Base-by-base conservation (phyloP, 2,888 invertebrate species). In the Agrochola lychnidis region DNA sequence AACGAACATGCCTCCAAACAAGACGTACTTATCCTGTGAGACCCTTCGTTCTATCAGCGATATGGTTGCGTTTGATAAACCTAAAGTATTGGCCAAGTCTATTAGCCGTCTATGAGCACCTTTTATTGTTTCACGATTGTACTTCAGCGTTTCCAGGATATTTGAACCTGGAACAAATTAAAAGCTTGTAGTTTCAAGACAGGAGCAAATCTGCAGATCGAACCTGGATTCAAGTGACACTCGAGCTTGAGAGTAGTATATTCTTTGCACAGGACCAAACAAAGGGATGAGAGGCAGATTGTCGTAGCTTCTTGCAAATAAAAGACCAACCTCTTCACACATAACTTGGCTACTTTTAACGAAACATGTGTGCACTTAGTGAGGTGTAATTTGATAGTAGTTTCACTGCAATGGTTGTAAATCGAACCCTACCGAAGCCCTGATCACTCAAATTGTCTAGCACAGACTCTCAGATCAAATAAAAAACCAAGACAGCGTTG, bases 41-140 rank as follows among this genome's bases (percentile, higher is more conserved):
- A 98, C 98, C 87, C 99, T 96, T 73, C 98, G 97, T 91, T 99
- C 99, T 87, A 99, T 99, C 59, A 99, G 96, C 84, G 99, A 97
- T 98, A 99, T 99, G 1, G 99, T 99, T 14, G 99, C 99, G 93
- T 99, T 99, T 12, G 99, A 99, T 70, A 99, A 96, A 0, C 99
- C 99, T 22, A 99, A 96, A 0, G 98, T 99, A 94, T 99, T 99
- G 16, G 99, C 99, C 92, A 99, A 97, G 90, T 99, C 99, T 87
- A 99, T 97, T 78, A 99, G 97, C 82, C 98, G 97, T 88, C 97
- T 97, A 83, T 98, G 98, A 0, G 99, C 99, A 2, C 98, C 98
- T 93, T 99, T 99, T 63, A 99, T 91, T 0, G 98, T 98, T 82
- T 97, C 97, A 73, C 99, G 97, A 94, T 99, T 99, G 80, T 98